Evolutionary conservation across 2,888 invertebrate species (phyloP).

Genomic region (Pyrrhia umbra): DNA sequence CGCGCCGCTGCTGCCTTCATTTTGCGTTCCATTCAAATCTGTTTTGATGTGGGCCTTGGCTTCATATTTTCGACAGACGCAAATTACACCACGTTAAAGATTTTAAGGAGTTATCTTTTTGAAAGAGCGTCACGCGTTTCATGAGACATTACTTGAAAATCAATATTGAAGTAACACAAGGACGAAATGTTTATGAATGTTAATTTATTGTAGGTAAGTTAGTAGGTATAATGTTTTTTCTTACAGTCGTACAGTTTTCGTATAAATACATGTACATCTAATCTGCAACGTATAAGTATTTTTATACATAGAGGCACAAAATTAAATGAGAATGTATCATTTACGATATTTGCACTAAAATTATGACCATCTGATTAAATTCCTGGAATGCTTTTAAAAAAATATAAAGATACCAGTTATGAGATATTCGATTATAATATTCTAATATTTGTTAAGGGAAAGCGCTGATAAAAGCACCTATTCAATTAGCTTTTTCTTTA

Average conservation of each 20-base stretch:
- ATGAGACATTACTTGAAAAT: conserved; percentile 9
- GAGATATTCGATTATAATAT: not conserved
- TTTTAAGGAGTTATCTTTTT: conserved; percentile 55
- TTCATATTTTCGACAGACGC: conserved; percentile 71
- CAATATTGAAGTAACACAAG: not conserved
- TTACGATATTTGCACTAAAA: not conserved
- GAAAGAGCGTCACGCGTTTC: conserved; percentile 32
- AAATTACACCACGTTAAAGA: conserved; percentile 61
- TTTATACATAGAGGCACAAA: not conserved
- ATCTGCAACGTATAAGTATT: not conserved
- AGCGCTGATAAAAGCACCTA: not conserved
- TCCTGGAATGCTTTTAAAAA: not conserved
- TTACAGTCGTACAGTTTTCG: not conserved
- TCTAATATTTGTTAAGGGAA: not conserved
- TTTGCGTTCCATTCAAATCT: conserved; percentile 79
- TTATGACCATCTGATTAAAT: not conserved
- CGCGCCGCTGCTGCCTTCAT: conserved; percentile 76
- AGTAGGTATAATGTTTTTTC: not conserved
- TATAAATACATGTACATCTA: too few relatives aligned
- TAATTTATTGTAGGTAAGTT: not conserved
- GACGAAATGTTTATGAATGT: not conserved
- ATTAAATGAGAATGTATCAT: too few relatives aligned
- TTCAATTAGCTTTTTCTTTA: conserved; percentile 17
- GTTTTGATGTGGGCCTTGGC: conserved; percentile 75
- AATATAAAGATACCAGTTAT: not conserved